Evolutionary conservation across 2,113 vertebrate genomes (phyloP).

Genomic region (Pyrgilauda ruficollis): DNA sequence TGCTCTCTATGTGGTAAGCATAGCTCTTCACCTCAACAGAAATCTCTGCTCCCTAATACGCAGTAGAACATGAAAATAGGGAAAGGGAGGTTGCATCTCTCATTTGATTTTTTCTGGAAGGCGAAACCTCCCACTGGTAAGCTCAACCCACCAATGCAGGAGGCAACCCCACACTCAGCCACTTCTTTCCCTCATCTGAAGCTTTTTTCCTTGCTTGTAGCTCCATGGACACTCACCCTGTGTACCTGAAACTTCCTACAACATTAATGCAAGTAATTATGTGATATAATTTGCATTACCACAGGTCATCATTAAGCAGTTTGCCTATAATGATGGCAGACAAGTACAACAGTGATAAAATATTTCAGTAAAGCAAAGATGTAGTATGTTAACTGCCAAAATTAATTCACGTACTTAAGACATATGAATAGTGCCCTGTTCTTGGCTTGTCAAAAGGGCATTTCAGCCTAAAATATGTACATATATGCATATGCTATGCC

Average conservation of each 20-base stretch:
- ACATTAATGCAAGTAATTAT: not conserved
- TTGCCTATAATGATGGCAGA: not conserved
- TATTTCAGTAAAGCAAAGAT: not conserved
- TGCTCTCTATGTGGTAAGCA: not conserved
- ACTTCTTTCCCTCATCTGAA: not conserved
- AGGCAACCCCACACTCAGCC: not conserved
- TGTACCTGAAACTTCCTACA: not conserved
- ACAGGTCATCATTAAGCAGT: not conserved
- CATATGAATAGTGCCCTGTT: not conserved
- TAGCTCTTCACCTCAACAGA: not conserved
- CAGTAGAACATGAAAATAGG: not conserved
- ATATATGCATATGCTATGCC: not conserved
- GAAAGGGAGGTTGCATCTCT: not conserved
- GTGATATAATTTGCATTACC: not conserved
- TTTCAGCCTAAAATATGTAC: not conserved
- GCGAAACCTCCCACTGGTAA: not conserved
- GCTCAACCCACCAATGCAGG: not conserved
- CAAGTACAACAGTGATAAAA: not conserved
- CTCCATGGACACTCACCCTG: not conserved
- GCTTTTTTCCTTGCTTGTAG: not conserved
- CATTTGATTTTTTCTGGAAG: not conserved
- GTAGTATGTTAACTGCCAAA: not conserved
- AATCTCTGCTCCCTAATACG: not conserved
- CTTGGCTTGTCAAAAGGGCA: not conserved
- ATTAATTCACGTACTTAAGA: not conserved